Conservation (phyloP, 2,797 vertebrate genomes). For the Synanceia verrucosa region DNA sequence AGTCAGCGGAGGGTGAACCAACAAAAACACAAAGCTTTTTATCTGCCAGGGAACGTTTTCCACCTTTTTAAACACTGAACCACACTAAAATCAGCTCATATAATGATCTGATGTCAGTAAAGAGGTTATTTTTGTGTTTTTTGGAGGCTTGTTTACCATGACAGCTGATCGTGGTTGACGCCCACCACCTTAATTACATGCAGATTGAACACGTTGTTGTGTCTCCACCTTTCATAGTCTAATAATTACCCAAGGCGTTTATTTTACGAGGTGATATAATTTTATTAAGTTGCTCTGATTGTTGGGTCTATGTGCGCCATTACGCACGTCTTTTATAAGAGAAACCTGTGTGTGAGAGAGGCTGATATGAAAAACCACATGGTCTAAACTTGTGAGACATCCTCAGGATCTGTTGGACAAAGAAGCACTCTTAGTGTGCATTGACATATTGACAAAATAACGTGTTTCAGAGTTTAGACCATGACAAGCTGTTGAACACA, state of each 20-base stretch:
- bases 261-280: constrained; percentile 79
- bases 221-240: constrained; percentile 45
- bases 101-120: background rate
- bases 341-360: constrained; percentile 33
- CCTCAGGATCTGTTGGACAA: no score
- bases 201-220: constrained; percentile 48
- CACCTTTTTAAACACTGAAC: background rate
- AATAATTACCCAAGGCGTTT: constrained; percentile 71
- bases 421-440: no score
- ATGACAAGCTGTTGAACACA: background rate
- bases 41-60: constrained; percentile 11
- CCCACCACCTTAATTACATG: constrained; percentile 59
- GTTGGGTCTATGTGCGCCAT: constrained; percentile 37
- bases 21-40: constrained; percentile 15
- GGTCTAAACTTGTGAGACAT: constrained; percentile 12
- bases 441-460: background rate
- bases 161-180: constrained; percentile 30
- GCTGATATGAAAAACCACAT: constrained; percentile 28
- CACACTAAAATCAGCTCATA: background rate
- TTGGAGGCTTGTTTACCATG: constrained; percentile 2
- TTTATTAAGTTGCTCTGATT: constrained; percentile 70
- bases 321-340: constrained; percentile 58
- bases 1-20: constrained; percentile 31
- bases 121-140: background rate
- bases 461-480: background rate